Base-by-base conservation (phyloP, 2,797 vertebrate genomes). In the Arctocebus calabarensis region DNA sequence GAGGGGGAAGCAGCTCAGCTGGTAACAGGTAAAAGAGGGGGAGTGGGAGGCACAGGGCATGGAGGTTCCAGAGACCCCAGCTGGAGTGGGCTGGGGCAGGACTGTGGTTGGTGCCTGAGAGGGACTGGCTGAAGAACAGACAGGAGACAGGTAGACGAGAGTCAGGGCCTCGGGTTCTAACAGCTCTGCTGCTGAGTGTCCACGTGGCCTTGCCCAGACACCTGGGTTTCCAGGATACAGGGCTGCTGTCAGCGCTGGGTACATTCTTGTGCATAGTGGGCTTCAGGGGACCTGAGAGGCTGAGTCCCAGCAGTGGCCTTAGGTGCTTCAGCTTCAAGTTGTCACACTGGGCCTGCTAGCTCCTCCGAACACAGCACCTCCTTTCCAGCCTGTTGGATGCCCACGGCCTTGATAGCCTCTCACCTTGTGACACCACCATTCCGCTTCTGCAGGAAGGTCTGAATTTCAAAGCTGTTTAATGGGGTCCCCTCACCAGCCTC, bases 381-480 rank as follows among this genome's bases (percentile, higher is more conserved):
- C 40, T 62, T 5, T 32, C 59, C 16, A 27, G 52, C 55, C 52
- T 32, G 5, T 45, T n/a, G 34, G 14, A 5, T 2, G 0, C 14
- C 52, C 83, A 8, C 17, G 3, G 23, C 20, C 13, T 83, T 75
- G 74, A 34, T 29, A 37, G 95, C 94, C 91, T 52, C 0, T 95
- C 84, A 61, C 83, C 93, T 45, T 70, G 45, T 88, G 96, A 95
- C 74, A 70, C 34, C 1, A 5, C 83, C 52, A 4, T 68, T 95
- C 17, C 4, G 32, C 77, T 96, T 85, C 93, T 91, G 29, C 93
- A 71, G 61, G 37, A 84, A 92, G 94, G 93, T 90, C 83, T 73
- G 57, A 64, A 89, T 95, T 96, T 89, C 45, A 64, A 22, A 90
- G 96, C 96, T 83, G 25, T 97, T 96, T 93, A 34, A 96, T 52